A percentile compares a stretch with the other conserved stretches of the same genome.
These are phyloP conservation scores for Pheosia gnoma DNA, from an alignment of 2,888 invertebrate species.

Conservation along the genomic window DNA sequence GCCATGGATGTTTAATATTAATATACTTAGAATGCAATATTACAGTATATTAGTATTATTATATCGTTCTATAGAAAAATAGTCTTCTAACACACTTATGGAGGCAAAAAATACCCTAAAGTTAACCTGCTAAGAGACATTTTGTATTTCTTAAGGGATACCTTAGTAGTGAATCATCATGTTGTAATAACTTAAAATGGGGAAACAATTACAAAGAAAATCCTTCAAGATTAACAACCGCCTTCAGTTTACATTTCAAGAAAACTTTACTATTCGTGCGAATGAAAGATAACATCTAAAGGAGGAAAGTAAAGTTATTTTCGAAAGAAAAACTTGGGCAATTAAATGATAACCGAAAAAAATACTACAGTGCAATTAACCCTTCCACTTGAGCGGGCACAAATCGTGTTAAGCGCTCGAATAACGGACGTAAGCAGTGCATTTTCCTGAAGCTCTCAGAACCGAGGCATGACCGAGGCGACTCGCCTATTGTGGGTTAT, in stretches of 20 bases:
- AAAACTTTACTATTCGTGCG: background rate
- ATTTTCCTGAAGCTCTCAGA: conserved; percentile 17
- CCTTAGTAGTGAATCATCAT: too few relatives aligned
- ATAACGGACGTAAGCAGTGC: conserved; percentile 16
- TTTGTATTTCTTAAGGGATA: too few relatives aligned
- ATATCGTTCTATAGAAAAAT: too few relatives aligned
- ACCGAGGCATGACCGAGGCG: background rate
- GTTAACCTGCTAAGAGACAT: too few relatives aligned
- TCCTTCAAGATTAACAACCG: background rate
- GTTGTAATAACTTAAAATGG: background rate
- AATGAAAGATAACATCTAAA: background rate
- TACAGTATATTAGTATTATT: too few relatives aligned
- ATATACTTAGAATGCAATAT: too few relatives aligned
- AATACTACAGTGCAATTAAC: background rate
- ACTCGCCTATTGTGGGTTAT: conserved; percentile 45
- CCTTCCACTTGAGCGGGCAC: too few relatives aligned
- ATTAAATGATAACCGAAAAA: conserved; percentile 24
- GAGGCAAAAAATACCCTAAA: too few relatives aligned
- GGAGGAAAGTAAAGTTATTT: background rate
- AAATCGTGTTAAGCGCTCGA: background rate
- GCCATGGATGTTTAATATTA: too few relatives aligned
- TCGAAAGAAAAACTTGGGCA: conserved; percentile 9
- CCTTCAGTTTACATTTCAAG: background rate
- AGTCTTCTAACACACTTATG: too few relatives aligned
- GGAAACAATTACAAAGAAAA: background rate